Conservation (phyloP, 2,797 vertebrate genomes). For the Chiloscyllium punctatum region DNA sequence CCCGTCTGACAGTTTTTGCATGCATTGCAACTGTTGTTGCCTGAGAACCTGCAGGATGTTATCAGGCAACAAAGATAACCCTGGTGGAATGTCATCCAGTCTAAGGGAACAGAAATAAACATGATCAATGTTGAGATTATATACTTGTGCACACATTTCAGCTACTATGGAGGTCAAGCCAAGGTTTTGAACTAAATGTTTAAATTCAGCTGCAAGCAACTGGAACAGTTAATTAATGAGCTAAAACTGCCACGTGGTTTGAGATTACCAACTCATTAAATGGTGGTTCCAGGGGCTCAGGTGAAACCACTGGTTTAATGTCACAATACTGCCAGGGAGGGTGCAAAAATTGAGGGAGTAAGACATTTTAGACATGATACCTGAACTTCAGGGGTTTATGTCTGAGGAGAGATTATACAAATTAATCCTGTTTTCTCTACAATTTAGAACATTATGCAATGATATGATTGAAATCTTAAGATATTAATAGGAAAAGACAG, state of each 20-base stretch:
- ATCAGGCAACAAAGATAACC: conserved; percentile 87
- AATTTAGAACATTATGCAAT: too few relatives aligned
- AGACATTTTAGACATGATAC: too few relatives aligned
- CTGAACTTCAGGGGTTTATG: too few relatives aligned
- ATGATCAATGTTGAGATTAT: conserved; percentile 16
- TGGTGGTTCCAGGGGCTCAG: background rate
- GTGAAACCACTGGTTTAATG: background rate
- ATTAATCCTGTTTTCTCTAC: too few relatives aligned
- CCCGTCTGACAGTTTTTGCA: conserved; percentile 89
- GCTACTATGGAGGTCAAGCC: background rate
- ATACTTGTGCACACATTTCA: background rate
- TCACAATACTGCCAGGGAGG: background rate
- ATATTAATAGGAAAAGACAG: too few relatives aligned
- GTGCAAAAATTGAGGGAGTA: background rate
- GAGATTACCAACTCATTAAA: background rate
- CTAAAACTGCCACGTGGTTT: background rate
- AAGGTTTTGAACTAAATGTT: background rate
- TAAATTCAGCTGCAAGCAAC: background rate
- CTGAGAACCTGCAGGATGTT: conserved; percentile 93
- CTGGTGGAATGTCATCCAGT: conserved; percentile 84
- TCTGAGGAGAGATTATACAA: too few relatives aligned
- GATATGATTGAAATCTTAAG: too few relatives aligned
- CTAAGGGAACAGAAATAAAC: conserved; percentile 52
- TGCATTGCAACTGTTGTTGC: conserved; percentile 85
- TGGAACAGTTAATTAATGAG: background rate